These are phyloP conservation scores for Falco columbarius DNA, from an alignment of 2,797 vertebrate genomes.

Conservation along the genomic window DNA sequence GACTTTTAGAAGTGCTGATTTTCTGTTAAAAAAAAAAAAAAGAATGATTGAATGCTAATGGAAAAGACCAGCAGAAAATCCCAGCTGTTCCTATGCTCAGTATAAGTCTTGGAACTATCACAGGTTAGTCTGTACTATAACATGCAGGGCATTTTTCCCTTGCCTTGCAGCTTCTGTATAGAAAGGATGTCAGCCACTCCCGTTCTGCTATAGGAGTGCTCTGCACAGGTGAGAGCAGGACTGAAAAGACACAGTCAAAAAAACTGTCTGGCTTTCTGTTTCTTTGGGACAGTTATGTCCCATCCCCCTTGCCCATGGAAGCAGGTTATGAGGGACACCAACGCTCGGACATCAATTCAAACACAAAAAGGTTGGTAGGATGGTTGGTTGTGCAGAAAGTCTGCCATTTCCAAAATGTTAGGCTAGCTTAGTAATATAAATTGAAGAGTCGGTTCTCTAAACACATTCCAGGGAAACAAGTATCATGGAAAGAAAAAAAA, in stretches of 20 bases:
- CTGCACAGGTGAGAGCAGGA: not conserved
- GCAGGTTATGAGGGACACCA: not conserved
- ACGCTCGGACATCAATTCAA: not conserved
- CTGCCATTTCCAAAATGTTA: not conserved
- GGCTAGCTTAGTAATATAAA: not conserved
- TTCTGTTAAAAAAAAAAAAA: not conserved
- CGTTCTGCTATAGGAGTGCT: not conserved
- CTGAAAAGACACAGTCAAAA: not conserved
- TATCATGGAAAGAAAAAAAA: not conserved
- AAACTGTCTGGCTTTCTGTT: not conserved
- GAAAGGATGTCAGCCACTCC: not conserved
- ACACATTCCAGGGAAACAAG: not conserved
- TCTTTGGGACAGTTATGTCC: not conserved
- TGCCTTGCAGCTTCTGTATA: not conserved
- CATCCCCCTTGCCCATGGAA: not conserved
- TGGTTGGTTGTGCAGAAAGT: not conserved
- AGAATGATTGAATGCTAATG: not conserved
- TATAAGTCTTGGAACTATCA: not conserved
- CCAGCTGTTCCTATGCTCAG: not conserved
- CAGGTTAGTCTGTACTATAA: not conserved
- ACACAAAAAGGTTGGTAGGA: not conserved
- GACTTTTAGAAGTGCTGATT: not conserved
- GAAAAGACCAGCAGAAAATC: not conserved
- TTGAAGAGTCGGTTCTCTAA: not conserved
- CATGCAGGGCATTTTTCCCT: fast-evolving